phyloP scores from a whole-genome alignment of 2,113 vertebrate species.

The Solea senegalensis region DNA sequence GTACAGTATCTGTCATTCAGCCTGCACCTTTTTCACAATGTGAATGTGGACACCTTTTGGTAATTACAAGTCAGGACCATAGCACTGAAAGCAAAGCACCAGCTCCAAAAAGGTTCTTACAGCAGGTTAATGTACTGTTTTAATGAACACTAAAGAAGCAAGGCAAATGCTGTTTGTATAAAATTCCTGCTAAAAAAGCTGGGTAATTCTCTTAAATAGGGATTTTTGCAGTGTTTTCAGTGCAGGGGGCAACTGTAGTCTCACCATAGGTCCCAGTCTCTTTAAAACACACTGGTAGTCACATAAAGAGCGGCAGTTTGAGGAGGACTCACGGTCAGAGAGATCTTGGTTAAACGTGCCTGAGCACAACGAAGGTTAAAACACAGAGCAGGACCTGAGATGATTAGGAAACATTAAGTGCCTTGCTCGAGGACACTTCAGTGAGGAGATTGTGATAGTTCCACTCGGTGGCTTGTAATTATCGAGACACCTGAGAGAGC shows the following conservation, averaged over 20 bases:
- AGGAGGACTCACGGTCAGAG: slow-evolving; percentile 2
- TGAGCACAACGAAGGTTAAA: slow-evolving; percentile 4
- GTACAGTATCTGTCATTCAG: slow-evolving; percentile 33
- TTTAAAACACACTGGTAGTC: slow-evolving; percentile 39
- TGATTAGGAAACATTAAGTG: slow-evolving; percentile 3
- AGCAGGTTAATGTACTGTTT: slow-evolving; percentile 58
- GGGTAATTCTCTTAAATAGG: not conserved
- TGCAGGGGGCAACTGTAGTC: slow-evolving; percentile 13
- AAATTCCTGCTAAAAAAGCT: slow-evolving; percentile 19
- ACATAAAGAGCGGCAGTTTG: slow-evolving; percentile 17
- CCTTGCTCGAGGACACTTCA: slow-evolving; percentile 34
- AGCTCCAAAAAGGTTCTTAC: slow-evolving; percentile 37
- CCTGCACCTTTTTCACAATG: slow-evolving; percentile 17
- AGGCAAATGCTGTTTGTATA: slow-evolving; percentile 22
- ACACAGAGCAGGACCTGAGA: not conserved
- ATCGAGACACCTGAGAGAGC: slow-evolving; percentile 34
- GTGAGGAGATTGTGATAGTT: slow-evolving; percentile 32
- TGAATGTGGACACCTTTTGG: slow-evolving; percentile 45
- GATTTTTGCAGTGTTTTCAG: slow-evolving; percentile 21
- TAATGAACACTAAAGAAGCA: slow-evolving; percentile 52
- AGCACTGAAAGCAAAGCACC: slow-evolving; percentile 47
- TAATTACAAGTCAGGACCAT: slow-evolving; percentile 62
- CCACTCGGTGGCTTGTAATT: slow-evolving; percentile 40
- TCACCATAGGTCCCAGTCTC: slow-evolving; percentile 23
- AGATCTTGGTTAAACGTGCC: slow-evolving; percentile 10